Evolutionary conservation across 1,140 invertebrate genomes (phyloP).

Genomic region (Apis mellifera): DNA sequence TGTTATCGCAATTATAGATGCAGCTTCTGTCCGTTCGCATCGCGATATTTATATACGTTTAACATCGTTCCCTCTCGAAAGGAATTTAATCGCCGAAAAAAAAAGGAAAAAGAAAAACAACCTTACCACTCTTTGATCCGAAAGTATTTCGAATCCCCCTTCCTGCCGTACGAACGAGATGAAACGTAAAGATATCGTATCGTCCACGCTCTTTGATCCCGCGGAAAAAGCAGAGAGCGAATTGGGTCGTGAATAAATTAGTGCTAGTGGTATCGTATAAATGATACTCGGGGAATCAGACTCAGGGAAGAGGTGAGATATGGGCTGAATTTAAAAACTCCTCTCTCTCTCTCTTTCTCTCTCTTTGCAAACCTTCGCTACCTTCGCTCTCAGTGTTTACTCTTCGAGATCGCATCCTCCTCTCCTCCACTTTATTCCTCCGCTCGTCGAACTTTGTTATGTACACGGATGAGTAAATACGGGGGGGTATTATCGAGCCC

Average conservation of each 20-base stretch:
- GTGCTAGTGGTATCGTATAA: slow-evolving; percentile 42
- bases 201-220: slow-evolving; percentile 43
- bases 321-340: slow-evolving; percentile 21
- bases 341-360: neutral
- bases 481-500: neutral
- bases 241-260: slow-evolving; percentile 50
- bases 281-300: slow-evolving; percentile 33
- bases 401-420: neutral
- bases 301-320: slow-evolving; percentile 35
- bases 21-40: slow-evolving; percentile 1
- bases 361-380: too few species aligned
- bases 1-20: slow-evolving; percentile 12
- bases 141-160: neutral
- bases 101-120: neutral
- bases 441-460: neutral
- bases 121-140: neutral
- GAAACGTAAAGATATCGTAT: slow-evolving; percentile 2
- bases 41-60: neutral
- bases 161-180: slow-evolving; percentile 1
- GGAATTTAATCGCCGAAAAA: neutral
- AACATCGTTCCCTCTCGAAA: too few species aligned
- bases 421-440: too few species aligned
- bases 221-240: slow-evolving; percentile 24
- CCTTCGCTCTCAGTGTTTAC: neutral
- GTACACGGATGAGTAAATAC: slow-evolving; percentile 1